Percentiles rank a stretch among this genome's conserved stretches.
These are phyloP conservation scores for Metopia argyrocephala DNA, from an alignment of 2,888 invertebrate genomes.

Conservation along the genomic window DNA sequence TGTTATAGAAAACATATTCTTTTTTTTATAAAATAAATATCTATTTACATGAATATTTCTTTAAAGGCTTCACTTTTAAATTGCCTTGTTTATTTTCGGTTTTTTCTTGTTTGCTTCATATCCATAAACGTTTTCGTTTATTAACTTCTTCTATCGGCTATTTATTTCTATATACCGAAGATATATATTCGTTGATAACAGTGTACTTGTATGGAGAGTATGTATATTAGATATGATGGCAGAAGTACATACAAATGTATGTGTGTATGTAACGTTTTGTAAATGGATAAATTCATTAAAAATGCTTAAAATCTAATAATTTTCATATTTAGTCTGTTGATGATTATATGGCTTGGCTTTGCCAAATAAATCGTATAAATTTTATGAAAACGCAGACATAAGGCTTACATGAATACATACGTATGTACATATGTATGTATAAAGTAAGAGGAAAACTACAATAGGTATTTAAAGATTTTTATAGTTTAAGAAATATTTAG, in stretches of 20 bases:
- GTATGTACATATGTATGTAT: not conserved
- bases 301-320: conserved; percentile 62
- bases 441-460: not conserved
- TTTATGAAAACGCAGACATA: not conserved
- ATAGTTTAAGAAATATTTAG: no score
- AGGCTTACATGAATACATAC: not conserved
- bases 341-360: conserved; percentile 52
- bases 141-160: conserved; percentile 32
- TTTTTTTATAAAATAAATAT: no score
- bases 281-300: conserved; percentile 53
- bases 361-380: conserved; percentile 29
- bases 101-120: conserved; percentile 1
- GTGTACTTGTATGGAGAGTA: no score
- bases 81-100: not conserved
- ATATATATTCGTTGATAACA: not conserved
- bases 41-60: not conserved
- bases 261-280: not conserved
- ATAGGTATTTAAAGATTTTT: no score
- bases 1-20: no score
- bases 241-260: not conserved
- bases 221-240: not conserved
- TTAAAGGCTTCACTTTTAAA: not conserved
- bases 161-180: not conserved
- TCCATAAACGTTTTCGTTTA: conserved; percentile 55
- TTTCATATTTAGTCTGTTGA: conserved; percentile 56